Percentiles rank a stretch among this genome's conserved stretches.
These are phyloP conservation scores for Lichenostomus cassidix DNA, from an alignment of 2,113 vertebrate genomes.

Conservation along the genomic window DNA sequence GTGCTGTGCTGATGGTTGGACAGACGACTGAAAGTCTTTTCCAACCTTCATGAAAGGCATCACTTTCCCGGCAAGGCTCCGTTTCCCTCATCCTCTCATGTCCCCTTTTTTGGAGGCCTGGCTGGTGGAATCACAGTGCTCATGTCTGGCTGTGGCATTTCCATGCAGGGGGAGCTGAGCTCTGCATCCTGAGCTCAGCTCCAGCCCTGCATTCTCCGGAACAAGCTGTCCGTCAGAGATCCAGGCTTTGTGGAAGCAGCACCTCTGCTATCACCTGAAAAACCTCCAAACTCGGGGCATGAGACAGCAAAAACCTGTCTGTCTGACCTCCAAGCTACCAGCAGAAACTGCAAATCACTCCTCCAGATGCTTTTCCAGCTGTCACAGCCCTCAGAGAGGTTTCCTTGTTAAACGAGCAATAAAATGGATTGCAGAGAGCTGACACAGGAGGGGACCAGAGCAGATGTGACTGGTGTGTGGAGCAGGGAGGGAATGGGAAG, in stretches of 20 bases:
- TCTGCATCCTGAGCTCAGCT: no score
- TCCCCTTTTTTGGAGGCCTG: not conserved
- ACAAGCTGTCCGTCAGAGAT: not conserved
- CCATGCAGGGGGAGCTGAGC: no score
- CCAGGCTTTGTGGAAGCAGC: not conserved
- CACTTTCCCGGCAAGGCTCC: not conserved
- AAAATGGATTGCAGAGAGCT: not conserved
- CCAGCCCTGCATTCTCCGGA: rapidly evolving
- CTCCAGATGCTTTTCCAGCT: constrained; percentile 14
- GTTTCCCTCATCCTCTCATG: not conserved
- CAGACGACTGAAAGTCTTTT: not conserved
- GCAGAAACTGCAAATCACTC: not conserved
- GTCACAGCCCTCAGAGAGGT: not conserved
- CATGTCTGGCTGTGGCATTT: not conserved
- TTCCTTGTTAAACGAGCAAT: not conserved
- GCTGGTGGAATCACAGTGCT: not conserved
- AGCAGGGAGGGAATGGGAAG: not conserved
- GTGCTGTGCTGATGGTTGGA: not conserved
- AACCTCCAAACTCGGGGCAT: not conserved
- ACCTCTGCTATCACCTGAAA: not conserved
- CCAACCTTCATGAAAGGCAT: no score
- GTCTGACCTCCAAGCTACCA: not conserved
- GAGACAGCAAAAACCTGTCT: not conserved
- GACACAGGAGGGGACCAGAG: not conserved
- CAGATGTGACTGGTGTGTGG: not conserved